Conservation (phyloP, 2,113 vertebrate species). For the Dolichallabes microphthalmus region DNA sequence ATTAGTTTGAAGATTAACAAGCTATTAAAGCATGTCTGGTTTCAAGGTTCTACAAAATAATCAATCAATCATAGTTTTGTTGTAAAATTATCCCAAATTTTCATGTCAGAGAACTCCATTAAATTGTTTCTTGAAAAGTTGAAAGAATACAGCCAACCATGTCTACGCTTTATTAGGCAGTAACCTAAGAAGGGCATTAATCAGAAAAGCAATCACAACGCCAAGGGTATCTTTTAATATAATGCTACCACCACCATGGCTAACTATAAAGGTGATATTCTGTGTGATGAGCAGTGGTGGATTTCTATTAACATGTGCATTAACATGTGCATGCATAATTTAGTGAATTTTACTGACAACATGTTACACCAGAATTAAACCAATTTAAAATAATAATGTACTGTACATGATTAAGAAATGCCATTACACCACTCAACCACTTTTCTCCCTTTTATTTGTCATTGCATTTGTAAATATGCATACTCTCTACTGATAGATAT, state of each 20-base stretch:
- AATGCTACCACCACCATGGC: background rate
- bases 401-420: background rate
- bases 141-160: background rate
- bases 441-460: conserved; percentile 52
- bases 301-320: background rate
- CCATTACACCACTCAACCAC: background rate
- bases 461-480: conserved; percentile 54
- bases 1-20: background rate
- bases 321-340: background rate
- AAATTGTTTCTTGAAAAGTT: background rate
- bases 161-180: background rate
- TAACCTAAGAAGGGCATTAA: background rate
- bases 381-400: background rate
- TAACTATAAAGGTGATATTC: background rate
- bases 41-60: background rate
- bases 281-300: background rate
- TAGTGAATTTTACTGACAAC: background rate
- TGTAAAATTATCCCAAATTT: background rate
- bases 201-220: background rate
- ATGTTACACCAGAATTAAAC: background rate
- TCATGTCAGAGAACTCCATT: background rate
- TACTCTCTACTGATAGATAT: conserved; percentile 60
- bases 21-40: background rate
- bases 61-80: background rate
- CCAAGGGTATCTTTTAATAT: background rate